These are phyloP conservation scores for Diachasma alloeum DNA, from an alignment of 1,140 invertebrate genomes.

Conservation along the genomic window DNA sequence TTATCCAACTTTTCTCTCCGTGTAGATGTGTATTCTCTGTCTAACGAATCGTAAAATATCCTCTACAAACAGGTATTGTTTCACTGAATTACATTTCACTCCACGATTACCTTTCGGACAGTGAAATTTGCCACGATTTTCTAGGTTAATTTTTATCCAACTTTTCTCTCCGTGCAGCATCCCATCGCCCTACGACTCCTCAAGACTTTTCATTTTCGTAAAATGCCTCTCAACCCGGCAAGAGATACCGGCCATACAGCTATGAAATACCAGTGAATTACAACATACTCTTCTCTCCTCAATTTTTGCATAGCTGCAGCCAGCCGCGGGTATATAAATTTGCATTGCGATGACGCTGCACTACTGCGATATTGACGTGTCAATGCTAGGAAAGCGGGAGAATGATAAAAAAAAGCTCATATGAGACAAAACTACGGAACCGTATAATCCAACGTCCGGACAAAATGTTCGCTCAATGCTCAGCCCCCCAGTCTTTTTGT, in stretches of 20 bases:
- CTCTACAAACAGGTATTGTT: too few relatives aligned
- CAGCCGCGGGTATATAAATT: not conserved
- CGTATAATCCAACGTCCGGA: conserved; percentile 23
- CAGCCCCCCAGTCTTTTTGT: not conserved
- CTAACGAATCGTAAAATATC: too few relatives aligned
- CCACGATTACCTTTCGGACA: too few relatives aligned
- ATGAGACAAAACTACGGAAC: not conserved
- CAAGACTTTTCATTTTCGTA: not conserved
- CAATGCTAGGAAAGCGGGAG: not conserved
- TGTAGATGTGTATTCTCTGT: too few relatives aligned
- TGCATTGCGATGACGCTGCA: not conserved
- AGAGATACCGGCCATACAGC: not conserved
- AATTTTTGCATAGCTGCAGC: not conserved
- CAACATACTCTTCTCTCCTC: not conserved
- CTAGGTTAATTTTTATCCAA: not conserved
- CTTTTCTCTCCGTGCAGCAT: too few relatives aligned
- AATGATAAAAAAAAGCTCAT: not conserved
- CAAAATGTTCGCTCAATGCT: conserved; percentile 10
- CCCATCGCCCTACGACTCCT: not conserved
- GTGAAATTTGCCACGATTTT: too few relatives aligned
- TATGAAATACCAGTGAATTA: not conserved
- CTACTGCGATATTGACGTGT: not conserved
- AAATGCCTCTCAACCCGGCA: not conserved
- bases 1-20: too few relatives aligned
- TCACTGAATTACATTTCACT: too few relatives aligned